Evolutionary conservation across 2,113 vertebrate species (phyloP).

Genomic region (Nycticebus coucang): DNA sequence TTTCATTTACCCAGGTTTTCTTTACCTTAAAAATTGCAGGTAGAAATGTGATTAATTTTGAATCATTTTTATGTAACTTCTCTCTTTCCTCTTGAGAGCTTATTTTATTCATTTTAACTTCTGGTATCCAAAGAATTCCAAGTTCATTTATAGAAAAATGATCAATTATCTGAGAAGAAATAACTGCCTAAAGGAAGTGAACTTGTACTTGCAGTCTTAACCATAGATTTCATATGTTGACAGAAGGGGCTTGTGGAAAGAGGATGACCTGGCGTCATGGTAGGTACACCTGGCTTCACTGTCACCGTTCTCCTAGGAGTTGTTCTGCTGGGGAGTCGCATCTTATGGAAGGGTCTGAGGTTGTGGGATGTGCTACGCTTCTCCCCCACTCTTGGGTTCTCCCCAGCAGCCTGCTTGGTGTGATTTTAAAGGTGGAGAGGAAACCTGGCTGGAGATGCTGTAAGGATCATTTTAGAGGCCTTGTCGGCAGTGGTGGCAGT

Average conservation of each 20-base stretch:
- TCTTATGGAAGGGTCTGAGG: neutral
- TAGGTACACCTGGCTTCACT: neutral
- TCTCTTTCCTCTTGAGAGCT: neutral
- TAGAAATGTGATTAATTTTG: neutral
- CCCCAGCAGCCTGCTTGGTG: rapidly evolving
- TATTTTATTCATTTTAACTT: neutral
- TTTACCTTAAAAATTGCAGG: neutral
- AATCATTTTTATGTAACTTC: neutral
- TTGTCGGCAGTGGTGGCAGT: rapidly evolving
- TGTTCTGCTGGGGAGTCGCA: rapidly evolving
- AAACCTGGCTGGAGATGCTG: neutral
- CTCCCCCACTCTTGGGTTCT: neutral
- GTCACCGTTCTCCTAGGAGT: rapidly evolving
- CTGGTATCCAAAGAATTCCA: neutral
- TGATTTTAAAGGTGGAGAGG: neutral
- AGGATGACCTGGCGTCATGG: neutral
- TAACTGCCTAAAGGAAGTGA: neutral
- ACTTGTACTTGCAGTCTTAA: neutral
- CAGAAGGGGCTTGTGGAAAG: neutral
- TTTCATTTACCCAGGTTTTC: neutral
- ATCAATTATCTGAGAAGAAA: neutral
- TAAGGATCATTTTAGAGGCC: rapidly evolving
- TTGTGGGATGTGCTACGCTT: neutral
- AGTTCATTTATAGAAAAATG: neutral
- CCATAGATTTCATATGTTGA: neutral